Evolutionary conservation across 2,797 vertebrate genomes (phyloP).

Genomic region (Crenuchus spilurus): DNA sequence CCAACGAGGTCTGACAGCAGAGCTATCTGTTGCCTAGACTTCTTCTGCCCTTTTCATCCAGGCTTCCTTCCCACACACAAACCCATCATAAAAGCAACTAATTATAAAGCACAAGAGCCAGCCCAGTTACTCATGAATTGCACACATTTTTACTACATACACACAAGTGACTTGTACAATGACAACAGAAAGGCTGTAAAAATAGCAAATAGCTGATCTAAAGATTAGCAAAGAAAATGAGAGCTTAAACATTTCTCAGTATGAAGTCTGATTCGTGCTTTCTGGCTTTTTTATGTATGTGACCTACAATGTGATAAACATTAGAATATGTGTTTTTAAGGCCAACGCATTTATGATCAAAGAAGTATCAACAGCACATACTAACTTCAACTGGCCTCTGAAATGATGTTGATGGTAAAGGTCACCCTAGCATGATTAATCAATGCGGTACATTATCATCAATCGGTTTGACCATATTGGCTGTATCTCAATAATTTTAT

Average conservation of each 20-base stretch:
- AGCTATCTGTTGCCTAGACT: not conserved
- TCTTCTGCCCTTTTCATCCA: constrained; percentile 19
- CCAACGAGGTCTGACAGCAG: constrained; percentile 15
- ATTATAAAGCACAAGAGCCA: constrained; percentile 31
- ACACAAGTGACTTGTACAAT: not conserved
- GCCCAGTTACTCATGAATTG: constrained; percentile 31
- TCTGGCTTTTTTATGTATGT: not conserved
- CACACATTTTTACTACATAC: constrained; percentile 1
- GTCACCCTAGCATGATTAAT: no score
- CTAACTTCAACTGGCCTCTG: no score
- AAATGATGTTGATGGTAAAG: no score
- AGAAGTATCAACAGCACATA: no score
- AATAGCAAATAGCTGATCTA: not conserved
- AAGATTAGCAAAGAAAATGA: no score
- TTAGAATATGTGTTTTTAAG: no score
- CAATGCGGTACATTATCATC: no score
- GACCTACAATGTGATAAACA: not conserved
- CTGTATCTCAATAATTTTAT: no score
- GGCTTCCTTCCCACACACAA: not conserved
- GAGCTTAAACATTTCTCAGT: no score
- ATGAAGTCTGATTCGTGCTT: not conserved
- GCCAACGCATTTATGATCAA: no score
- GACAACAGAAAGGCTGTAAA: not conserved
- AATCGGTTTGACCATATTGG: no score
- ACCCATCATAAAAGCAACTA: constrained; percentile 33